Percentiles rank a stretch among this genome's conserved stretches.
phyloP scores from a whole-genome alignment of 1,140 invertebrate genomes.

The Drosophila funebris region DNA sequence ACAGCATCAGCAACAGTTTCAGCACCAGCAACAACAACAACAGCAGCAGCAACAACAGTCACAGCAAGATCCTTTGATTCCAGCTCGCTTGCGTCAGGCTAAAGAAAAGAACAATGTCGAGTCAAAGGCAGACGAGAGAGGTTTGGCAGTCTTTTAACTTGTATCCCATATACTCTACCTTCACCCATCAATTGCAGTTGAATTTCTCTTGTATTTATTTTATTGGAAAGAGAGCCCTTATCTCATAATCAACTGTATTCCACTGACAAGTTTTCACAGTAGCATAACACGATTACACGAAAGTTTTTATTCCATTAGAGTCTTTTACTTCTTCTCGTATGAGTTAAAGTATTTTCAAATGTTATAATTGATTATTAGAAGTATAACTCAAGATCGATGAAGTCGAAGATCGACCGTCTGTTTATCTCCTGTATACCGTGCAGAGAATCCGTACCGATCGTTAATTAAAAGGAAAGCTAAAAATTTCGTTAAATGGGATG shows the following conservation, averaged over 20 bases:
- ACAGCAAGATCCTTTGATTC: constrained; percentile 84
- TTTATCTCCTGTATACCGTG: not conserved
- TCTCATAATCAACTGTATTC: not conserved
- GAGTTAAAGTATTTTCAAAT: too few species aligned
- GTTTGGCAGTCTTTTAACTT: constrained; percentile 64
- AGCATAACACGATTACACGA: too few species aligned
- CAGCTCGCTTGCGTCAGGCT: constrained; percentile 85
- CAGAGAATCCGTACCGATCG: too few species aligned
- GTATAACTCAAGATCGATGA: too few species aligned
- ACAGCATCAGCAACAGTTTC: constrained; percentile 79
- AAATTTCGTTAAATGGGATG: too few species aligned
- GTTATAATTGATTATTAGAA: too few species aligned
- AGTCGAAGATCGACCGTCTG: too few species aligned
- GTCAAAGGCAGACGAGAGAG: constrained; percentile 87
- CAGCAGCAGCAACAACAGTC: constrained; percentile 77
- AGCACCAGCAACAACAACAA: constrained; percentile 61
- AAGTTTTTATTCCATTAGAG: too few species aligned
- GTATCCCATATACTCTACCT: constrained; percentile 23
- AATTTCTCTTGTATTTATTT: not conserved
- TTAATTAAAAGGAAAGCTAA: not conserved
- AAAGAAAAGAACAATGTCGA: constrained; percentile 87
- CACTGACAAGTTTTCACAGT: too few species aligned
- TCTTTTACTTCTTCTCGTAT: too few species aligned
- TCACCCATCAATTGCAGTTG: constrained; percentile 4
- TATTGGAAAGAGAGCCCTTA: not conserved